Evolutionary conservation across 1,140 invertebrate species (phyloP), one percentile per base, ranked within the genome.

Genomic region (Conopomorpha cramerella): DNA sequence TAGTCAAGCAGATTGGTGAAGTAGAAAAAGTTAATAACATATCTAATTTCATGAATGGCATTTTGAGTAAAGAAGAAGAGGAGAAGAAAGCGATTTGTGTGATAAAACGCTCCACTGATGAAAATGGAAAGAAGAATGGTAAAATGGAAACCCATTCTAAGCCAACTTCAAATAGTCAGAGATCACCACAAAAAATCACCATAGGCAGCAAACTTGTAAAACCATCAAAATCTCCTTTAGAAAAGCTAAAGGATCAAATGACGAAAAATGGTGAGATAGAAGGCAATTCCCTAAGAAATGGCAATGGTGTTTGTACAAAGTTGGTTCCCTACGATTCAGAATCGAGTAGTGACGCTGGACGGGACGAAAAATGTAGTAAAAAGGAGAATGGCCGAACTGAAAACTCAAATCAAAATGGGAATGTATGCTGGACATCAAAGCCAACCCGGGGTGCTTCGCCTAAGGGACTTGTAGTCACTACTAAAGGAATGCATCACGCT

Each of bases 241-340:
- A 73, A 19, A 74, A 70, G 41, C 37, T 74, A 35, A 68, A 76
- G 45, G 71, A 77, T 34, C 68, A 73, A 38, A 77, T 72, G 64
- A 73, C 70, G 36, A 63, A 61, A 27, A 52, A 39, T 36, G n/a
- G n/a, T n/a, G 59, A 66, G 30, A 31, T 45, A 1, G 43, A 47
- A 1, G 49, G 38, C 38, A 45, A 54, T 25, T 28, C 48, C 17
- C 49, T 53, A 17, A 58, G 54, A 30, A 64, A 70, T 36, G 65
- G 60, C 3, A 12, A 32, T 8, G 41, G 3, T 33, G 46, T 16
- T 11, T 41, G 48, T 16, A 63, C 66, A 8, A 58, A 58, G 25
- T 45, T 76, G 34, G 72, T 73, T 13, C 65, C 76, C 11, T 72
- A 77, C 37, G 74, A 77, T 39, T 72, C 68, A 1, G 71, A 77